Percentiles rank a stretch among this genome's conserved stretches.
phyloP scores from a whole-genome alignment of 2,797 vertebrate genomes.

The Coregonus ussuriensis region DNA sequence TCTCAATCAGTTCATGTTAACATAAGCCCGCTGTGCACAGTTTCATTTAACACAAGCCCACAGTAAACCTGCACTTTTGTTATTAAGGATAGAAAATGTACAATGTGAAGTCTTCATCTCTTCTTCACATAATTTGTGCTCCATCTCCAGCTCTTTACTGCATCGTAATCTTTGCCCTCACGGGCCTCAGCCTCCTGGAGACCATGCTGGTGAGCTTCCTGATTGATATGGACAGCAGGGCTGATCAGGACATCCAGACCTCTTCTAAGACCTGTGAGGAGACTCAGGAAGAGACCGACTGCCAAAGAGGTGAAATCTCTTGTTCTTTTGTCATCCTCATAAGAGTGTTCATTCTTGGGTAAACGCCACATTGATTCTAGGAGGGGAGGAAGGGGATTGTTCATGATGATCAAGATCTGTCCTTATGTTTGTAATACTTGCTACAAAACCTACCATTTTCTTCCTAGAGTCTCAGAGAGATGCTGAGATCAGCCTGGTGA shows the following conservation, averaged over 20 bases:
- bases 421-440: background rate
- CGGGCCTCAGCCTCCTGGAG: slow-evolving; percentile 77
- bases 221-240: slow-evolving; percentile 37
- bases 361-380: no score
- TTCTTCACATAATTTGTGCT: background rate
- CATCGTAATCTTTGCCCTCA: slow-evolving; percentile 67
- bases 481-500: background rate
- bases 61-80: no score
- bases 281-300: background rate
- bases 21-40: no score
- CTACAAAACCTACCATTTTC: background rate
- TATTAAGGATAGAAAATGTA: no score
- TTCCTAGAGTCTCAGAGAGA: slow-evolving; percentile 4
- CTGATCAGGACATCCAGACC: background rate
- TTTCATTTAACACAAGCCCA: no score
- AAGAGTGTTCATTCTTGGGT: background rate
- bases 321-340: background rate
- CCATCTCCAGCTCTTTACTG: slow-evolving; percentile 71
- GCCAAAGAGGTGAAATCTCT: background rate
- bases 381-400: no score
- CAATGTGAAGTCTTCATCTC: background rate
- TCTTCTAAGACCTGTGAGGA: background rate
- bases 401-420: no score
- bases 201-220: slow-evolving; percentile 72
- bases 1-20: no score